These are phyloP conservation scores for Crotophaga sulcirostris DNA, from an alignment of 2,113 vertebrate species.

Conservation along the genomic window DNA sequence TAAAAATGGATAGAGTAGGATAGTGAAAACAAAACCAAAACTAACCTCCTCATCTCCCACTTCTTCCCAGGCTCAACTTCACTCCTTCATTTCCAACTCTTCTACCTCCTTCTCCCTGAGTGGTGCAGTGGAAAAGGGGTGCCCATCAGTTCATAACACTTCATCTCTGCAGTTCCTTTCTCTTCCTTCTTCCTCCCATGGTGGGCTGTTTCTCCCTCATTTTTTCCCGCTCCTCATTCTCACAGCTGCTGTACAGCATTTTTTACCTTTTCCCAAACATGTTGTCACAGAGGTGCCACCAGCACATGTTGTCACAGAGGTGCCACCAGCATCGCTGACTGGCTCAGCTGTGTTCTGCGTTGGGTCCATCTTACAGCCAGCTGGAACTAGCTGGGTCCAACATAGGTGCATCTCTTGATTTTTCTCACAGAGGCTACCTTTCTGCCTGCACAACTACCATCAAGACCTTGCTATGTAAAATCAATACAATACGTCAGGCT, in stretches of 20 bases:
- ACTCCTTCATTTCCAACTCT: not conserved
- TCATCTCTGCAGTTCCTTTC: not conserved
- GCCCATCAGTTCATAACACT: not conserved
- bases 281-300: not conserved
- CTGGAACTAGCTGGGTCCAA: not conserved
- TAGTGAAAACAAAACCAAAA: not conserved
- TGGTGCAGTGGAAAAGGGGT: fast-evolving
- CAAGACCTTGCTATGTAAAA: not conserved
- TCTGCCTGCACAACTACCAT: not conserved
- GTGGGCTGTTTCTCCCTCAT: fast-evolving
- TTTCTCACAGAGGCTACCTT: not conserved
- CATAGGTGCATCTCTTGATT: not conserved
- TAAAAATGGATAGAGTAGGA: not conserved
- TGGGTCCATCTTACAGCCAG: not conserved
- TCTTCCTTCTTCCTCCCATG: not conserved
- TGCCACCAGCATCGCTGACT: not conserved
- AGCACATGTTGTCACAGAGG: too few relatives aligned
- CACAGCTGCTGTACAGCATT: not conserved
- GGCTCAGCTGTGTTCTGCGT: not conserved
- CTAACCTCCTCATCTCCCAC: not conserved
- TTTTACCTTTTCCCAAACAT: not conserved
- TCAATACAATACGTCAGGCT: not conserved
- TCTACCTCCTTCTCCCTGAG: not conserved
- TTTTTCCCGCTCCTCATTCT: not conserved
- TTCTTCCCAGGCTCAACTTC: not conserved